phyloP scores from a whole-genome alignment of 2,797 vertebrate species.

The Pipistrellus pipistrellus region DNA sequence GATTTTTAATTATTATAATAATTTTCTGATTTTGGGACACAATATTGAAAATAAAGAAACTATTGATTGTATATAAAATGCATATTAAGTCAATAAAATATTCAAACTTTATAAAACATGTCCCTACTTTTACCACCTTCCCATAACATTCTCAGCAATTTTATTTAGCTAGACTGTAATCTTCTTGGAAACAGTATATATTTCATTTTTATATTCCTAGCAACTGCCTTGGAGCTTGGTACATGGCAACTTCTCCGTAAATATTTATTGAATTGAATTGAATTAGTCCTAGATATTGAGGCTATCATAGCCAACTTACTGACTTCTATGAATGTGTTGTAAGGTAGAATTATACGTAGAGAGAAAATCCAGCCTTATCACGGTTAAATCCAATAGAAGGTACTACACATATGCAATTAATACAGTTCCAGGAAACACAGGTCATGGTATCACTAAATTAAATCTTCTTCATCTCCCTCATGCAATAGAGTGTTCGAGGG shows the following conservation, averaged over 20 bases:
- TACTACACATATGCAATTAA: not conserved
- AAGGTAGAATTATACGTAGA: not conserved
- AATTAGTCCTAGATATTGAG: constrained; percentile 66
- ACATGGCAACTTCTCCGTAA: constrained; percentile 30
- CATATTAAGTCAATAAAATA: constrained; percentile 29
- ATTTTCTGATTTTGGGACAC: constrained; percentile 35
- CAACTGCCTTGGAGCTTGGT: constrained; percentile 44
- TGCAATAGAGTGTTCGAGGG: not conserved
- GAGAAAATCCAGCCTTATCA: constrained; percentile 22
- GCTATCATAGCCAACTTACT: not conserved
- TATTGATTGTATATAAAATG: constrained; percentile 41
- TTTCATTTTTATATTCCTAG: constrained; percentile 59
- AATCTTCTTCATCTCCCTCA: not conserved
- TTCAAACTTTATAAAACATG: constrained; percentile 9
- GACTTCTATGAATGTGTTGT: constrained; percentile 35
- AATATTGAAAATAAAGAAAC: constrained; percentile 27
- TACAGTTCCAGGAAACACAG: not conserved
- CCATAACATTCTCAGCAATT: not conserved
- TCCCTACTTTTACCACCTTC: not conserved
- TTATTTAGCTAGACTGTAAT: not conserved
- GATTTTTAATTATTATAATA: constrained; percentile 11
- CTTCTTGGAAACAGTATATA: constrained; percentile 31
- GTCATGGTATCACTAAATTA: not conserved
- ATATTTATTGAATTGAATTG: constrained; percentile 65
- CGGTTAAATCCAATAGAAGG: not conserved